Base-by-base conservation (phyloP, 1,140 invertebrate species). In the Fopius arisanus region DNA sequence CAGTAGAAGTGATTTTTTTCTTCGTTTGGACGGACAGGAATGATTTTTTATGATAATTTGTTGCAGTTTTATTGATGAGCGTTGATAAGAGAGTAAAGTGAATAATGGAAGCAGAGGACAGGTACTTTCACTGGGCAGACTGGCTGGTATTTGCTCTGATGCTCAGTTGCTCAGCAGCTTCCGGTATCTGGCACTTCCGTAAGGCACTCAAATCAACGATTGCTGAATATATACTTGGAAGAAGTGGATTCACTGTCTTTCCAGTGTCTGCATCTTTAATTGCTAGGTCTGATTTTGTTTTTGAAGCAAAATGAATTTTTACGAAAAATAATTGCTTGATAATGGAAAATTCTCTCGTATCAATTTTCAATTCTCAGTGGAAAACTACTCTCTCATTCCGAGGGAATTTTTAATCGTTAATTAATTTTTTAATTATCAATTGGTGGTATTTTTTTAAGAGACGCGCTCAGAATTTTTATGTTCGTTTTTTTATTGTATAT, bases 261-360 rank as follows among this genome's bases (percentile, higher is more conserved):
- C 94, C 94, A 0, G 93, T 96, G 23, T 91, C 94, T n/a, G 92
- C 95, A 88, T 95, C 94, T 0, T 87, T 96, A 28, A 90, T 96
- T 78, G 93, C 93, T 43, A 95, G 93, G 94, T 95, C 86, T 86
- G 37, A 65, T 75, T 31, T 28, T 28, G 12, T 26, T 65, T 28
- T 65, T 33, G 4, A 65, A 14, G 1, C 10, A 63, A 26, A 9
- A 31, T 67, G 7, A 0, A 43, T 66, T 72, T 62, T n/a, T n/a
- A n/a, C n/a, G n/a, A n/a, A n/a, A n/a, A n/a, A n/a, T n/a, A n/a
- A n/a, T n/a, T n/a, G n/a, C n/a, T n/a, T n/a, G n/a, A n/a, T n/a
- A n/a, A n/a, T n/a, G n/a, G n/a, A n/a, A n/a, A n/a, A n/a, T n/a
- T n/a, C n/a, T n/a, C n/a, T n/a, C n/a, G n/a, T n/a, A n/a, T n/a